Base-by-base conservation (phyloP, 2,113 vertebrate genomes). In the Entelurus aequoreus region DNA sequence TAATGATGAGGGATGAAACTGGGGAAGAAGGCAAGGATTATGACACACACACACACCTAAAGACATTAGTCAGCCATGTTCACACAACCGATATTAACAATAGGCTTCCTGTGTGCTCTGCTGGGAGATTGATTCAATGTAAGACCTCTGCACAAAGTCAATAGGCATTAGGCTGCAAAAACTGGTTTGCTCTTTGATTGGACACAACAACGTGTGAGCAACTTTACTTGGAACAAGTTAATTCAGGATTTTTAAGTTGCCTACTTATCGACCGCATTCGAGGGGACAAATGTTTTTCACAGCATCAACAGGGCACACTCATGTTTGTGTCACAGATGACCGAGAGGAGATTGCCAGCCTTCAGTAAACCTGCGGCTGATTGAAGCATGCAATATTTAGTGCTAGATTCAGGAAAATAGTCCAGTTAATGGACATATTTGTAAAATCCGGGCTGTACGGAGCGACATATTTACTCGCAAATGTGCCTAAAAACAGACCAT, bases 141-240 rank as follows among this genome's bases (percentile, higher is more conserved):
- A 76, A 75, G 74, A 79, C 68, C 62, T 66, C 71, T 79, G 68
- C 13, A 67, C 75, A 72, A 83, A 65, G 68, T 84, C 84, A 83
- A 83, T 75, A 77, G 53, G 65, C 66, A 78, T 85, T 79, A 72
- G 67, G 63, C 52, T 42, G 58, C 63, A 52, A 68, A 70, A 40
- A 36, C 60, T 9, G 55, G 69, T 78, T 80, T 66, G 80, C 57
- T 37, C 37, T 77, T 71, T 70, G 73, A 82, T 77, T 69, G 69
- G 36, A 73, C 52, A 52, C 61, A 59, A 48, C 47, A 11, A 28
- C 60, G 60, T 44, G 28, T 65, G 65, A 74, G 63, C 28, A 69
- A 79, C 59, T 36, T 73, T 70, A 77, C 63, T 64, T 65, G 50
- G 48, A 4, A 16, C 57, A 64, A 35, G 60, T 75, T 57, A 28